Percentiles rank a stretch among this genome's conserved stretches.
These are phyloP conservation scores for Athalia circularis DNA, from an alignment of 2,888 invertebrate genomes.

Conservation along the genomic window DNA sequence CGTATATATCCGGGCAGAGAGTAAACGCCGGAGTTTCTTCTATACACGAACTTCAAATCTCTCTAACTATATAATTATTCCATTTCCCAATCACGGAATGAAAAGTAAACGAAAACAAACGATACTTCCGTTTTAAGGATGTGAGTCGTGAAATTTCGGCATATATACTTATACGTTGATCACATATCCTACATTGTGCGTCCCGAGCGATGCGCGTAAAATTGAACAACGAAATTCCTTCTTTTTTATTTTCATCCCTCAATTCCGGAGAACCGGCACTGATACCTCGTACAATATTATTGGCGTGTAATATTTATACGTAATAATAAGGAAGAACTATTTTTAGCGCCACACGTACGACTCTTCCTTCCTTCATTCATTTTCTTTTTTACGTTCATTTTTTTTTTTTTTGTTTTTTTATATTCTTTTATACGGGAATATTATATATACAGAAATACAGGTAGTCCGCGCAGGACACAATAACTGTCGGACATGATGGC, in stretches of 20 bases:
- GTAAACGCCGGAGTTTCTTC: background rate
- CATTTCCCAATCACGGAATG: background rate
- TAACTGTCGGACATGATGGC: slow-evolving; percentile 47
- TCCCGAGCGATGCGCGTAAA: background rate
- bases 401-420: background rate
- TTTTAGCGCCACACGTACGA: too few relatives aligned
- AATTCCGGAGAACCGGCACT: slow-evolving; percentile 4
- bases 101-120: background rate
- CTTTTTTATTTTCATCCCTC: background rate
- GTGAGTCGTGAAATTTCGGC: too few relatives aligned
- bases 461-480: slow-evolving; percentile 30
- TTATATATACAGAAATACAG: background rate
- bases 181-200: too few relatives aligned
- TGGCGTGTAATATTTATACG: slow-evolving; percentile 37
- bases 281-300: background rate
- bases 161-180: too few relatives aligned
- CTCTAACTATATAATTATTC: background rate
- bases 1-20: background rate
- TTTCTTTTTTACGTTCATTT: background rate
- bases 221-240: slow-evolving; percentile 19
- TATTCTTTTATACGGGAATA: background rate
- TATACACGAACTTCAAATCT: slow-evolving; percentile 1
- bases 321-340: slow-evolving; percentile 4
- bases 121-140: too few relatives aligned
- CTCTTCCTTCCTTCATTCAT: too few relatives aligned